These are phyloP conservation scores for Euzophera pinguis DNA, from an alignment of 2,888 invertebrate species.

Conservation along the genomic window DNA sequence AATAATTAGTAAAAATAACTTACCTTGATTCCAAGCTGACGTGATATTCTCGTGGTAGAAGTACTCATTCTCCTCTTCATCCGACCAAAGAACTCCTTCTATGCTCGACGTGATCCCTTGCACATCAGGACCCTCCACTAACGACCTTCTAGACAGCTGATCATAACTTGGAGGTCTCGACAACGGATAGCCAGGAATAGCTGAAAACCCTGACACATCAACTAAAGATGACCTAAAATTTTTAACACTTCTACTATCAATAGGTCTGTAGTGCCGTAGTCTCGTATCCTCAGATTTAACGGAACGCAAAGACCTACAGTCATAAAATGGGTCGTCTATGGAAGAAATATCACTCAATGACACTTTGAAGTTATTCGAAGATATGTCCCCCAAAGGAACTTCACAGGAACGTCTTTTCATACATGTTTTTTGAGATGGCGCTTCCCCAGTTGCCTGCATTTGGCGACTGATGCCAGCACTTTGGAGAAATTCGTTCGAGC, in stretches of 20 bases:
- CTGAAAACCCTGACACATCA: constrained; percentile 55
- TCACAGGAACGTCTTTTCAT: constrained; percentile 73
- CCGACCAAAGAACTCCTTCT: constrained; percentile 76
- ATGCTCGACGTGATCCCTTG: constrained; percentile 72
- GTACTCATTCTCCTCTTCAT: constrained; percentile 75
- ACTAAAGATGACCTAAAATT: constrained; percentile 67
- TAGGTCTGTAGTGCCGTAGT: constrained; percentile 57
- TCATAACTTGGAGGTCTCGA: constrained; percentile 71
- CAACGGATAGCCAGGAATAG: constrained; percentile 48
- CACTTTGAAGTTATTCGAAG: constrained; percentile 70
- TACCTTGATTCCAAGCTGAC: constrained; percentile 74
- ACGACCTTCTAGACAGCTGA: constrained; percentile 65
- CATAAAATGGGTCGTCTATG: constrained; percentile 51
- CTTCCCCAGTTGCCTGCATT: constrained; percentile 72
- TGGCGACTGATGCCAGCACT: constrained; percentile 72
- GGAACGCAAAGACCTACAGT: constrained; percentile 60
- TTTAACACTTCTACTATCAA: constrained; percentile 68
- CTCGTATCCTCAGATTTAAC: constrained; percentile 61
- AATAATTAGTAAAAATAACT: constrained; percentile 21
- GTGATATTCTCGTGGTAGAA: constrained; percentile 75
- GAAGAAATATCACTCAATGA: constrained; percentile 62
- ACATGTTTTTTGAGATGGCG: constrained; percentile 68
- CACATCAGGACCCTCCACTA: constrained; percentile 58
- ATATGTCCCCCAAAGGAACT: constrained; percentile 69
- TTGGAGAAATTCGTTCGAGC: constrained; percentile 69